Conservation (phyloP, 2,797 vertebrate species). For the Brachymystax lenok region DNA sequence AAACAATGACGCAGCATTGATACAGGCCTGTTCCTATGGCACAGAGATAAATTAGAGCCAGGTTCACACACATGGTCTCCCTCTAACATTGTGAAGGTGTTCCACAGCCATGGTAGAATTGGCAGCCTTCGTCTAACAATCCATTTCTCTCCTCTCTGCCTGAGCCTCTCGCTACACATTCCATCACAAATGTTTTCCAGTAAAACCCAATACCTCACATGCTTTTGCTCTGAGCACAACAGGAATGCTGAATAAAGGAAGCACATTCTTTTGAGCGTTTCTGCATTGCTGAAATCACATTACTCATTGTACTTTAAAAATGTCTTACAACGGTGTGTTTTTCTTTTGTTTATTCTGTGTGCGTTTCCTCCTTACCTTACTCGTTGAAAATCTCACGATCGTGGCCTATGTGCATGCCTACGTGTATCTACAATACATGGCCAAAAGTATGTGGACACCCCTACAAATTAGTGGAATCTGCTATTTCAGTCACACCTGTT, state of each 20-base stretch:
- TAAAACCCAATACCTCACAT: constrained; percentile 21
- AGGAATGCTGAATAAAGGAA: constrained; percentile 14
- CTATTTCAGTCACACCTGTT: too few relatives aligned
- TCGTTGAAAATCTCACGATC: background rate
- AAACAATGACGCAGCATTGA: background rate
- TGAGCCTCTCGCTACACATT: constrained; percentile 24
- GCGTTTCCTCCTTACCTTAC: background rate
- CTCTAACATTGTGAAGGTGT: background rate
- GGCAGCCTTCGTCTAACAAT: background rate
- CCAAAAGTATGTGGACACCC: too few relatives aligned
- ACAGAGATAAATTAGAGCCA: background rate
- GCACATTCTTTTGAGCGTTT: constrained; percentile 7
- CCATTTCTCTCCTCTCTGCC: background rate
- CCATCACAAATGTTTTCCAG: constrained; percentile 25
- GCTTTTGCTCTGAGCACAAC: constrained; percentile 1
- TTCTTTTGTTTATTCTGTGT: constrained; percentile 13
- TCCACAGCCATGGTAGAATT: background rate
- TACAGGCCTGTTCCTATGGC: background rate
- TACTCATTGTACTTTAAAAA: background rate
- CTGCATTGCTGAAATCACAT: constrained; percentile 29
- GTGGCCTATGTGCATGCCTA: background rate
- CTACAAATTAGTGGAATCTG: too few relatives aligned
- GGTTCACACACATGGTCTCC: background rate
- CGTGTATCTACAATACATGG: too few relatives aligned
- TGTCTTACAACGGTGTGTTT: background rate